phyloP scores from a whole-genome alignment of 2,888 invertebrate genomes.

The Cerceris ruficornis region DNA sequence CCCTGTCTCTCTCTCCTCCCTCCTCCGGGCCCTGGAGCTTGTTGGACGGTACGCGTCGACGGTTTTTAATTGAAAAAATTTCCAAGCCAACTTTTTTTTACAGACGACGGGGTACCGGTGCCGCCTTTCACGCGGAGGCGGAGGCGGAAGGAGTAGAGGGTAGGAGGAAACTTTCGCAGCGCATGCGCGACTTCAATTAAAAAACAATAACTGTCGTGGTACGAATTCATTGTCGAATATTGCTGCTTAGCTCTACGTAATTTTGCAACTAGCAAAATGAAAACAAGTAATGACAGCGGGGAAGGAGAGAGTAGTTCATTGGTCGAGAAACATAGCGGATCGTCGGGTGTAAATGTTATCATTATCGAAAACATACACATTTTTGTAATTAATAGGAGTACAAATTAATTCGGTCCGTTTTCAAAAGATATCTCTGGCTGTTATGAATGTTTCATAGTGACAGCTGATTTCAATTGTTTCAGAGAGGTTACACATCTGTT shows the following conservation, averaged over 20 bases:
- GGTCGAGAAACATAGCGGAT: no score
- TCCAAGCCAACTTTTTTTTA: slow-evolving; percentile 73
- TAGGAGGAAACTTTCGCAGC: slow-evolving; percentile 28
- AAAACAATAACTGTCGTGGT: slow-evolving; percentile 71
- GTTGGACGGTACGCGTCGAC: slow-evolving; percentile 61
- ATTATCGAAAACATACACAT: no score
- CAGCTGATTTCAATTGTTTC: no score
- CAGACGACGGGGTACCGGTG: slow-evolving; percentile 39
- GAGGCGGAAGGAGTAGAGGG: slow-evolving; percentile 17
- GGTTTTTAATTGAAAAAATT: slow-evolving; percentile 80
- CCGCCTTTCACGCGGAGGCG: slow-evolving; percentile 43
- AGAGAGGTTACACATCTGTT: no score
- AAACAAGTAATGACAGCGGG: background rate
- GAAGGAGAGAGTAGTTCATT: no score
- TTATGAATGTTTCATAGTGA: no score
- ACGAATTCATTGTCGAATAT: slow-evolving; percentile 62
- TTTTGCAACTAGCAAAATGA: slow-evolving; percentile 1
- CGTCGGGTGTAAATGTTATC: no score
- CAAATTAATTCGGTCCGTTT: no score
- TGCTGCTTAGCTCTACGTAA: slow-evolving; percentile 44
- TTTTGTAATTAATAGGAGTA: no score
- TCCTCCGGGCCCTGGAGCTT: slow-evolving; percentile 38
- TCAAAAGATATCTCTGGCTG: no score
- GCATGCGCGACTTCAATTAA: slow-evolving; percentile 70
- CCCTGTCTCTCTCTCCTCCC: slow-evolving; percentile 25